Conservation (phyloP, 2,888 invertebrate species). For the Amaurobius ferox region DNA sequence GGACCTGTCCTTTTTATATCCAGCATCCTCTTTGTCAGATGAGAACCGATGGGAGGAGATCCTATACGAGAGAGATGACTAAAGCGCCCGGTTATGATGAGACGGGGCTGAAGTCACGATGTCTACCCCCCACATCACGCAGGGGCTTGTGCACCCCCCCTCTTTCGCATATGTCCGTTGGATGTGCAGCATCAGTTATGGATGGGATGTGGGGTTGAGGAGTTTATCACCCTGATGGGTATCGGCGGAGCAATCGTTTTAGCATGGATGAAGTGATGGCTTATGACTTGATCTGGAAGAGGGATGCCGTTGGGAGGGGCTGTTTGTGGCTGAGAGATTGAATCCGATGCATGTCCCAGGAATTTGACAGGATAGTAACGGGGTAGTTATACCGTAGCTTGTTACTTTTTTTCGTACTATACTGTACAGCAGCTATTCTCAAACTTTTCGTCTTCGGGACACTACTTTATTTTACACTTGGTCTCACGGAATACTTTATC, state of each 20-base stretch:
- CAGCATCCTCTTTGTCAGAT: conserved; percentile 48
- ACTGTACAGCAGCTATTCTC: too few relatives aligned
- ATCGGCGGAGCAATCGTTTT: conserved; percentile 57
- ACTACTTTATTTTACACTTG: too few relatives aligned
- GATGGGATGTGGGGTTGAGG: not conserved
- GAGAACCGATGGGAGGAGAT: conserved; percentile 19
- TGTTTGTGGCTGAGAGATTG: too few relatives aligned
- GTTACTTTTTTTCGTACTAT: too few relatives aligned
- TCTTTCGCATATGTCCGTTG: not conserved
- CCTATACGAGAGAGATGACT: conserved; percentile 19
- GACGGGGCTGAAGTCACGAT: not conserved
- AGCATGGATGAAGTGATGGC: conserved; percentile 4
- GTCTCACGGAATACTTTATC: too few relatives aligned
- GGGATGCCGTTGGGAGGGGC: not conserved
- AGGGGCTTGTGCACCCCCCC: not conserved
- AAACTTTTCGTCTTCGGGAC: too few relatives aligned
- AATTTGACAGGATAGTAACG: too few relatives aligned
- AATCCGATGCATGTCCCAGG: too few relatives aligned
- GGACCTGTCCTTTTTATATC: conserved; percentile 1
- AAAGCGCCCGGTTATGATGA: conserved; percentile 27
- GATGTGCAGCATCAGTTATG: not conserved
- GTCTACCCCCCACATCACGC: conserved; percentile 4
- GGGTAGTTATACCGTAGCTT: too few relatives aligned
- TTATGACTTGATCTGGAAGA: not conserved
- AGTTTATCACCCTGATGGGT: conserved; percentile 17